These are phyloP conservation scores for Microplitis demolitor DNA, from an alignment of 1,140 invertebrate species.

Conservation along the genomic window DNA sequence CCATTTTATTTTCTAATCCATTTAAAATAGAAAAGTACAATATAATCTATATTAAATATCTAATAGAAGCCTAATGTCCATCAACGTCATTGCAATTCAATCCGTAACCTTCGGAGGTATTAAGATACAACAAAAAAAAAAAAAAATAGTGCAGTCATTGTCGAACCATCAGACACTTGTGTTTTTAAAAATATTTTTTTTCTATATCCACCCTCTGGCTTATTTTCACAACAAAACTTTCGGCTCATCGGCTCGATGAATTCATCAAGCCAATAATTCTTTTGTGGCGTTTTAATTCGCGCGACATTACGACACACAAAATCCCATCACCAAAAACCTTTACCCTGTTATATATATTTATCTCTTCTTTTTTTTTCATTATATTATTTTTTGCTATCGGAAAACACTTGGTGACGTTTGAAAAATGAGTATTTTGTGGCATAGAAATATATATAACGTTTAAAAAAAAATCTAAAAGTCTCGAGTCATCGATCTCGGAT, in stretches of 20 bases:
- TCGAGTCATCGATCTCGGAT: conserved; percentile 38
- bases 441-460: neutral
- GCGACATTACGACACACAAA: conserved; percentile 19
- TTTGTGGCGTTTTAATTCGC: conserved; percentile 16
- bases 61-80: neutral
- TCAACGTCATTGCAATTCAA: conserved; percentile 14
- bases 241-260: conserved; percentile 24
- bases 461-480: conserved; percentile 31
- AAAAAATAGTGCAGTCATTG: conserved; percentile 22
- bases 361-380: neutral
- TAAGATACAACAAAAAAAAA: neutral
- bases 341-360: neutral
- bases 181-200: neutral
- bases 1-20: conserved; percentile 5
- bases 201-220: neutral
- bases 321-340: conserved; percentile 12
- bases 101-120: neutral
- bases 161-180: conserved; percentile 13
- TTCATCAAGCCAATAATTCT: conserved; percentile 25
- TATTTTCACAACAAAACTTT: conserved; percentile 4
- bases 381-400: conserved; percentile 22
- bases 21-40: conserved; percentile 1
- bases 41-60: neutral
- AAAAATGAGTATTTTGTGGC: conserved; percentile 31
- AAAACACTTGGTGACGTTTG: conserved; percentile 27